Evolutionary conservation across 2,888 invertebrate genomes (phyloP).

Genomic region (Amblyjoppa proteus): DNA sequence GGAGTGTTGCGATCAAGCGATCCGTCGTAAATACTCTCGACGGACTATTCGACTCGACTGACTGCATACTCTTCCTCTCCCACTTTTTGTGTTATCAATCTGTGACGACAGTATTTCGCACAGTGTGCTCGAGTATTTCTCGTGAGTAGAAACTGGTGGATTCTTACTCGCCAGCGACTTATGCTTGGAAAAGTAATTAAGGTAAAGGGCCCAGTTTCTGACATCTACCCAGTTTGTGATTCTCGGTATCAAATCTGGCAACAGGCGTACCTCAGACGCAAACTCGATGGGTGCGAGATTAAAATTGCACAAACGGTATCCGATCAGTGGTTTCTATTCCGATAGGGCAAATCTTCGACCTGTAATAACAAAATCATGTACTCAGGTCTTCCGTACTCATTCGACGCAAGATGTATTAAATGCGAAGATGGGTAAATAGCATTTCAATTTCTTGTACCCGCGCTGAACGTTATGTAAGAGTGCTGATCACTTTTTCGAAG

Average conservation of each 20-base stretch:
- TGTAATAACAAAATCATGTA: constrained; percentile 73
- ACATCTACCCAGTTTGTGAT: too few relatives aligned
- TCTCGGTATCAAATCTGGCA: too few relatives aligned
- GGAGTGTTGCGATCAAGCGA: too few relatives aligned
- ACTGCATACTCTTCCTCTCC: too few relatives aligned
- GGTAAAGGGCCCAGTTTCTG: too few relatives aligned
- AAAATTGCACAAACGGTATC: not conserved
- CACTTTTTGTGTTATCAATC: not conserved
- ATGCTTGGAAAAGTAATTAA: too few relatives aligned
- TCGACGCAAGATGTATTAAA: not conserved
- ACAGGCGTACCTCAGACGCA: too few relatives aligned
- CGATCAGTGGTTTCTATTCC: constrained; percentile 68
- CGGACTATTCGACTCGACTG: too few relatives aligned
- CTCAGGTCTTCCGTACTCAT: not conserved
- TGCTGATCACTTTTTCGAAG: constrained; percentile 86
- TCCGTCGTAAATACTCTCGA: too few relatives aligned
- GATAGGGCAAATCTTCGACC: constrained; percentile 68
- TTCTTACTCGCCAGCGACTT: too few relatives aligned
- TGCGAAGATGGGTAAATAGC: constrained; percentile 71
- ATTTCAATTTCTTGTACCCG: constrained; percentile 89
- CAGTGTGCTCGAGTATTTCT: not conserved
- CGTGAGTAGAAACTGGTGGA: too few relatives aligned
- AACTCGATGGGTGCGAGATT: too few relatives aligned
- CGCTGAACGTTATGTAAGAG: constrained; percentile 89
- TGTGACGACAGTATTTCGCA: not conserved